Evolutionary conservation across 2,797 vertebrate genomes (phyloP).

Genomic region (Nannoperca australis): DNA sequence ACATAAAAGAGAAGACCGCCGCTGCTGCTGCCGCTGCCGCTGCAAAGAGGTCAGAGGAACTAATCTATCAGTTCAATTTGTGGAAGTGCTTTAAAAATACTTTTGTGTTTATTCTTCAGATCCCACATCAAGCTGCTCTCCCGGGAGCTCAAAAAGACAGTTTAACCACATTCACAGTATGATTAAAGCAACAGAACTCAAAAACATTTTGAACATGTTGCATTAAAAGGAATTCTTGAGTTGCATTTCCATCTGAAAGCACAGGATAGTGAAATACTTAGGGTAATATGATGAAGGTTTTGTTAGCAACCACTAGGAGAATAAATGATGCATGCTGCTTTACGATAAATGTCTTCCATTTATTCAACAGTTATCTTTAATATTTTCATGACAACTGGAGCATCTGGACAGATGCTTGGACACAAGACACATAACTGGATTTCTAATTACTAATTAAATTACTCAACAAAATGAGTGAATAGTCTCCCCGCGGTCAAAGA

Average conservation of each 20-base stretch:
- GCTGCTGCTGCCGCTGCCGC: conserved; percentile 49
- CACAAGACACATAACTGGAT: not conserved
- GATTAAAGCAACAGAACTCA: not conserved
- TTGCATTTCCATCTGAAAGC: not conserved
- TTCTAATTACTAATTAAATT: not conserved
- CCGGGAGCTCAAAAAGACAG: not conserved
- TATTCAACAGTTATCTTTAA: not conserved
- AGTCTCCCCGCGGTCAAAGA: no score
- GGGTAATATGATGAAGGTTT: no score
- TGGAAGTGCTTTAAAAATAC: not conserved
- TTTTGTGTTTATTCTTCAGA: conserved; percentile 1
- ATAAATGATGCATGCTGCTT: not conserved
- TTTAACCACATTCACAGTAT: not conserved
- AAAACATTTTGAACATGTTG: not conserved
- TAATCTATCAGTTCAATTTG: not conserved
- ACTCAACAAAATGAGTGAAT: no score
- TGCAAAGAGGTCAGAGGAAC: conserved; percentile 85
- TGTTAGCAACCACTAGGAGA: not conserved
- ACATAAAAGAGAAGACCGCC: conserved; percentile 79
- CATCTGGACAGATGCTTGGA: no score
- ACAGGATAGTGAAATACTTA: not conserved
- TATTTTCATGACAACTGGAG: no score
- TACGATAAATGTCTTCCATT: not conserved
- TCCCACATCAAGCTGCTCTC: not conserved
- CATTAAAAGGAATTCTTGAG: not conserved